Evolutionary conservation across 2,113 vertebrate species (phyloP).

Genomic region (Sylvietta virens): DNA sequence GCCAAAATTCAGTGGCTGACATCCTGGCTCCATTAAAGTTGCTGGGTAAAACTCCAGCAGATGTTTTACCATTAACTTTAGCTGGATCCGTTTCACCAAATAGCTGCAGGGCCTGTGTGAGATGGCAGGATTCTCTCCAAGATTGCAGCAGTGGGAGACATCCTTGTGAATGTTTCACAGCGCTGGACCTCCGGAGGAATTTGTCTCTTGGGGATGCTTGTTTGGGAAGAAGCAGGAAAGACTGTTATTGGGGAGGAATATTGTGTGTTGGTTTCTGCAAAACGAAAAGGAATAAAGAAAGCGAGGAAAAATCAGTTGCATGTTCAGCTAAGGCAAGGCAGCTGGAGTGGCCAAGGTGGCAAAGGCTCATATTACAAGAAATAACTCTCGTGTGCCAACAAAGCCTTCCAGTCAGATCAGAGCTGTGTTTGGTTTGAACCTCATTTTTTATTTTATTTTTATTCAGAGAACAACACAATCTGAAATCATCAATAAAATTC

Average conservation of each 20-base stretch:
- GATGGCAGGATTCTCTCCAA: conserved; percentile 49
- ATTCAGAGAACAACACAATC: not conserved
- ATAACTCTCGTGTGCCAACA: not conserved
- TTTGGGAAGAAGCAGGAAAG: not conserved
- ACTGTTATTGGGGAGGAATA: not conserved
- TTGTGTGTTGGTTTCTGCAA: not conserved
- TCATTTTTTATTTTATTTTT: not conserved
- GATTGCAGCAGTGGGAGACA: conserved; percentile 25
- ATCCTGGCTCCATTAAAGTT: conserved; percentile 55
- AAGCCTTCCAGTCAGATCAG: not conserved
- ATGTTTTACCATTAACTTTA: conserved; percentile 61
- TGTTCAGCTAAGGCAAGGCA: not conserved
- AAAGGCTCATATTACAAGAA: not conserved
- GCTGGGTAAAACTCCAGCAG: conserved; percentile 60
- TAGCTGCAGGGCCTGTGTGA: conserved; percentile 39
- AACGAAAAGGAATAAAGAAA: not conserved
- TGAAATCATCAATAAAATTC: not conserved
- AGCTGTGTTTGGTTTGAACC: not conserved
- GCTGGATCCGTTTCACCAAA: conserved; percentile 48
- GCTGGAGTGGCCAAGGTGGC: not conserved
- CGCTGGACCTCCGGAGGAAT: not conserved
- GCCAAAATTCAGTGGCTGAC: conserved; percentile 61
- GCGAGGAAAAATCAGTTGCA: not conserved
- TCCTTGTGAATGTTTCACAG: conserved; percentile 46
- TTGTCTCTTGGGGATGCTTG: conserved; percentile 12